Conservation (phyloP, 2,888 invertebrate genomes). For the Willowsia nigromaculata region DNA sequence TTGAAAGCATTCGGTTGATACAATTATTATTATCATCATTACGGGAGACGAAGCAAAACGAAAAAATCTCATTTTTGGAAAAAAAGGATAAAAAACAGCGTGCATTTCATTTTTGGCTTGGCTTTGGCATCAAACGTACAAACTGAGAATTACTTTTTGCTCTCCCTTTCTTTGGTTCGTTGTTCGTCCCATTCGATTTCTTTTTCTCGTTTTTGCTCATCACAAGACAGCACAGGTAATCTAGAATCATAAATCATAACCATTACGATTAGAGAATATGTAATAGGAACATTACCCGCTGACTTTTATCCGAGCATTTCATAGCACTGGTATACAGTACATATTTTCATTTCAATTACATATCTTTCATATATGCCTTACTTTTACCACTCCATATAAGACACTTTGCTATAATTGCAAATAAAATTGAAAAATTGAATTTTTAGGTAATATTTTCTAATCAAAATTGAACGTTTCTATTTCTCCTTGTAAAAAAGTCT, state of each 20-base stretch:
- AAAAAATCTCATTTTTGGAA: constrained; percentile 15
- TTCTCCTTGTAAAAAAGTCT: background rate
- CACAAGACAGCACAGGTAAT: too few relatives aligned
- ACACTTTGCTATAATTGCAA: too few relatives aligned
- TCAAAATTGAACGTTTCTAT: background rate
- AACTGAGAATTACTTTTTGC: background rate
- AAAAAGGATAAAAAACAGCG: constrained; percentile 22
- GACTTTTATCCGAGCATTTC: too few relatives aligned
- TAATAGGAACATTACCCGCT: too few relatives aligned
- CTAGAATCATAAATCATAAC: constrained; percentile 4
- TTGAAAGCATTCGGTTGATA: background rate
- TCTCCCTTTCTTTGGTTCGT: background rate
- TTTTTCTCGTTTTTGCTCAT: constrained; percentile 38
- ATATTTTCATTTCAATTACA: too few relatives aligned
- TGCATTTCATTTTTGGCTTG: background rate
- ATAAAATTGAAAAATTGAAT: background rate
- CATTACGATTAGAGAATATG: constrained; percentile 1
- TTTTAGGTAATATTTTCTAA: background rate
- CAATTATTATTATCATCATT: constrained; percentile 57
- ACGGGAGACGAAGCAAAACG: constrained; percentile 54
- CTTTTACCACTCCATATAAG: too few relatives aligned
- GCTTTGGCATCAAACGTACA: background rate
- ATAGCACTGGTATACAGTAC: too few relatives aligned
- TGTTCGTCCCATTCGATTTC: constrained; percentile 40
- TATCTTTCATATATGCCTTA: too few relatives aligned